These are phyloP conservation scores for Doris montereyensis DNA, from an alignment of 2,888 invertebrate genomes.

Conservation along the genomic window DNA sequence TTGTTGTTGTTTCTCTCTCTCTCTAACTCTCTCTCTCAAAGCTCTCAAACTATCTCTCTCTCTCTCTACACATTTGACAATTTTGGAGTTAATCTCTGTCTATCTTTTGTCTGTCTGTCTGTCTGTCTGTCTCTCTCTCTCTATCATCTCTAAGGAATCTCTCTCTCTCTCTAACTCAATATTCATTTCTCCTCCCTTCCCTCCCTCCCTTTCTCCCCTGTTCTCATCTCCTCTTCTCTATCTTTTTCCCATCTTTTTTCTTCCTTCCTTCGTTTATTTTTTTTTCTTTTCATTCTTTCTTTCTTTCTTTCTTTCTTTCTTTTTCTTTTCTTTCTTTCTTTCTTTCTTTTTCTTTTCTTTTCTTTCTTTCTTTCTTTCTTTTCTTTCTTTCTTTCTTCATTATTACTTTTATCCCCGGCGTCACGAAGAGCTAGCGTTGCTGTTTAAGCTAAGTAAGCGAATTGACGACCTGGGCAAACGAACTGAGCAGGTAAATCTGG, in stretches of 20 bases:
- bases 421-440: too few relatives aligned
- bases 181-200: not conserved
- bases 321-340: not conserved
- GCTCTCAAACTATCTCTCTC: conserved; percentile 8
- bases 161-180: not conserved
- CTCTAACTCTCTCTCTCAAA: not conserved
- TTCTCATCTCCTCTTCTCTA: not conserved
- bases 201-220: not conserved
- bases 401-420: too few relatives aligned
- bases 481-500: too few relatives aligned
- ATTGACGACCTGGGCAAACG: too few relatives aligned
- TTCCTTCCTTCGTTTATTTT: not conserved
- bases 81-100: not conserved
- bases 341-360: not conserved
- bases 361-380: not conserved
- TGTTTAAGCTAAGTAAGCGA: too few relatives aligned
- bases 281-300: not conserved
- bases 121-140: not conserved
- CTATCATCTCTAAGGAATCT: not conserved
- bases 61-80: conserved; percentile 14
- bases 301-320: not conserved
- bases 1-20: not conserved
- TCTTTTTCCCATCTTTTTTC: not conserved
- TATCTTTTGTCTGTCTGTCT: not conserved
- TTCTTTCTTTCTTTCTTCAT: too few relatives aligned